phyloP scores from a whole-genome alignment of 2,888 invertebrate species.

The Pilophorus perplexus region DNA sequence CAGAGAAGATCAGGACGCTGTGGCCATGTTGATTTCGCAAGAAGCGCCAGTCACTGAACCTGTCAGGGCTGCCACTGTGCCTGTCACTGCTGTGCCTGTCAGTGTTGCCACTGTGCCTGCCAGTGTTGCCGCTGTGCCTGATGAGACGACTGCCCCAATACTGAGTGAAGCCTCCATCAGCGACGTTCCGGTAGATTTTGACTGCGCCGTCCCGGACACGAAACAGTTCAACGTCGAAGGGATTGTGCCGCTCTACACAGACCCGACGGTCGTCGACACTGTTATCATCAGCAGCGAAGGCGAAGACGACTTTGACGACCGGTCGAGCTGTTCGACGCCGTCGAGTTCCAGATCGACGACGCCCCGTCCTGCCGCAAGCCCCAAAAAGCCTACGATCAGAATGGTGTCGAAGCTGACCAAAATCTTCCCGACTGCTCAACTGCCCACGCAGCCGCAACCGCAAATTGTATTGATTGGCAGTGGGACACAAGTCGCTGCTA shows the following conservation, averaged over 20 bases:
- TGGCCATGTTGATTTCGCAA: background rate
- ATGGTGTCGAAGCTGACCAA: background rate
- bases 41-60: background rate
- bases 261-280: background rate
- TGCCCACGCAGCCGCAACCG: background rate
- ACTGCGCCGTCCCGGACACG: background rate
- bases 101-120: background rate
- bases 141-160: background rate
- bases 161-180: background rate
- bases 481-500: no score
- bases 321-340: background rate
- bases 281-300: background rate
- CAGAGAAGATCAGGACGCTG: background rate
- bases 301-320: background rate
- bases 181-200: constrained; percentile 24
- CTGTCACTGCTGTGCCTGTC: background rate
- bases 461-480: no score
- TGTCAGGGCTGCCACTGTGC: background rate
- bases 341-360: background rate
- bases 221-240: background rate
- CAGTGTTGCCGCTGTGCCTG: background rate
- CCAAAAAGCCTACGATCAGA: background rate
- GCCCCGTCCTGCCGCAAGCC: background rate
- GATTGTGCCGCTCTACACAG: background rate
- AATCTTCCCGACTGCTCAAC: background rate